These are phyloP conservation scores for Eira barbara DNA, from an alignment of 2,113 vertebrate species.

Conservation along the genomic window DNA sequence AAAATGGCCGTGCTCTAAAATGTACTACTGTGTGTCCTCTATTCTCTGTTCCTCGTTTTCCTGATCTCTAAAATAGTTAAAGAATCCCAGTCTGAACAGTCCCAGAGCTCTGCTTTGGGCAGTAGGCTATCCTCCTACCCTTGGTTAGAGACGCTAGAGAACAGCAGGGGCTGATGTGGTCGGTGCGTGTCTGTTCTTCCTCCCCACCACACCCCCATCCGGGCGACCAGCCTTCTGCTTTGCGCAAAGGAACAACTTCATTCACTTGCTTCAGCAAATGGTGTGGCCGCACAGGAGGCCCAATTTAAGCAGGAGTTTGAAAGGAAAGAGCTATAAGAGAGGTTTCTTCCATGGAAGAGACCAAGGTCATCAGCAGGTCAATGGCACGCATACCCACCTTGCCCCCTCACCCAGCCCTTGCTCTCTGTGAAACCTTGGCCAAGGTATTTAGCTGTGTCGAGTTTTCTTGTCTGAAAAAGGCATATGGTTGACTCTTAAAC, in stretches of 20 bases:
- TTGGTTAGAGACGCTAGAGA: rapidly evolving
- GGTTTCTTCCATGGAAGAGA: background rate
- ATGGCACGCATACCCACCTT: rapidly evolving
- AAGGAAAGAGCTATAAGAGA: background rate
- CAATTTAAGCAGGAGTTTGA: background rate
- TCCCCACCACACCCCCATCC: background rate
- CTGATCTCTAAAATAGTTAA: background rate
- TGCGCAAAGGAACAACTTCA: background rate
- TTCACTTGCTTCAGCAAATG: background rate
- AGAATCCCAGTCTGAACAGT: background rate
- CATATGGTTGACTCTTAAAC: background rate
- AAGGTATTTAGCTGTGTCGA: background rate
- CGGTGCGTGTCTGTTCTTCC: rapidly evolving
- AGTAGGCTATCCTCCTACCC: no score
- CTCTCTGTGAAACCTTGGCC: background rate
- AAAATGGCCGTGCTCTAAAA: background rate
- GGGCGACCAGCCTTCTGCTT: background rate
- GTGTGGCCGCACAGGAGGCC: background rate
- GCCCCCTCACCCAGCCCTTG: rapidly evolving
- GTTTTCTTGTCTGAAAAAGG: background rate
- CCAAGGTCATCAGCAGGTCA: background rate
- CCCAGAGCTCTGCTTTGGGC: background rate
- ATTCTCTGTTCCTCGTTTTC: background rate
- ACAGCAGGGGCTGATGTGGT: background rate
- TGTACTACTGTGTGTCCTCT: background rate